phyloP scores from a whole-genome alignment of 2,113 vertebrate species.

The Brachionichthys hirsutus region DNA sequence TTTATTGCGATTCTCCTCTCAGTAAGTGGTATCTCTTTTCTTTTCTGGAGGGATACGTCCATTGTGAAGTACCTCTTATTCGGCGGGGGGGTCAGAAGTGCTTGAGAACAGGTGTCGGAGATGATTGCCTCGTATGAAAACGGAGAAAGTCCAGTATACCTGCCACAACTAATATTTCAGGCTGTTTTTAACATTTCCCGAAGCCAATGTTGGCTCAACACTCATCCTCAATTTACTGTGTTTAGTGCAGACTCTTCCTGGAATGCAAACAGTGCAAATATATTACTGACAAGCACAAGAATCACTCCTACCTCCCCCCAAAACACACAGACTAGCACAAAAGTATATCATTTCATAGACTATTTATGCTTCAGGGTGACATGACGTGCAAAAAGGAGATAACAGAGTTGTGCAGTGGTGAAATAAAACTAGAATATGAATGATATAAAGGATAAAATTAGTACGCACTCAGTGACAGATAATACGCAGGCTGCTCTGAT shows the following conservation, averaged over 20 bases:
- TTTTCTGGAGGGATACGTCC: conserved; percentile 18
- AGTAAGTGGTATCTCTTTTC: conserved; percentile 29
- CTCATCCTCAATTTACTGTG: conserved; percentile 75
- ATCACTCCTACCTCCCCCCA: conserved; percentile 40
- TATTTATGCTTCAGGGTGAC: conserved; percentile 16
- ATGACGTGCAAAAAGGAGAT: background rate
- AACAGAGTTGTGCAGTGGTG: background rate
- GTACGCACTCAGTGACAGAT: conserved; percentile 12
- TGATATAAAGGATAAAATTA: conserved; percentile 20
- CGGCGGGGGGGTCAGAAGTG: conserved; percentile 36
- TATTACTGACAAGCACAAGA: conserved; percentile 65
- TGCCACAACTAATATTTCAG: conserved; percentile 49
- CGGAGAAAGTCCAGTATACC: conserved; percentile 60
- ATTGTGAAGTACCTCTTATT: conserved; percentile 35
- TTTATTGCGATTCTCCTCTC: conserved; percentile 37
- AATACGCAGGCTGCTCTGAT: background rate
- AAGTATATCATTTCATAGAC: conserved; percentile 10
- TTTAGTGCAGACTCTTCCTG: conserved; percentile 66
- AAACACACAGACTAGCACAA: conserved; percentile 18
- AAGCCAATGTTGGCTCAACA: conserved; percentile 43
- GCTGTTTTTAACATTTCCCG: conserved; percentile 64
- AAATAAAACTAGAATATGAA: conserved; percentile 7
- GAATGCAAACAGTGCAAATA: conserved; percentile 76
- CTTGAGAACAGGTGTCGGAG: conserved; percentile 57
- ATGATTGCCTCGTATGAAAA: conserved; percentile 7